Evolutionary conservation across 2,113 vertebrate species (phyloP), one percentile per base, ranked within the genome.

Genomic region (Oxygymnocypris stewartii): DNA sequence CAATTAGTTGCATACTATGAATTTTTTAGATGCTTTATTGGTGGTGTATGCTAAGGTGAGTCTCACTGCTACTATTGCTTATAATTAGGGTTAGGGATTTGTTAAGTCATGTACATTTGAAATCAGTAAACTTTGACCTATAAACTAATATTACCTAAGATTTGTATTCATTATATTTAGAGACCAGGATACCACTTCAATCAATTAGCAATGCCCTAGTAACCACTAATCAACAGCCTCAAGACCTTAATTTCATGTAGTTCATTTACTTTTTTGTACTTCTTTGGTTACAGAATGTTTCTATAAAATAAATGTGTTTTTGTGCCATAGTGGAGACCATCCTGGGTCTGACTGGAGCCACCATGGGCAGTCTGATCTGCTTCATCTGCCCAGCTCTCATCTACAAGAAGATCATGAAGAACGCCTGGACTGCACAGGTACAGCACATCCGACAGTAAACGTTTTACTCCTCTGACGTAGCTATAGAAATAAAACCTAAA

Each of bases 351-450:
- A 99, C 98, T 0, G 98, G 98, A 71, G 98, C 98, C 2, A 99
- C 97, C 0, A 99, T 97, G 97, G 98, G 98, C 49, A 99, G 97
- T 91, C 95, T 99, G 90, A 99, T 99, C 94, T 99, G 98, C 92
- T 99, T 99, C 90, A 96, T 99, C 91, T 99, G 98, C 91, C 98
- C 98, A 0, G 98, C 98, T 87, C 96, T 99, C 84, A 99, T 99
- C 94, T 97, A 97, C 93, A 97, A 90, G 92, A 98, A 97, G 91
- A 96, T 97, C 92, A 97, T 99, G 93, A 98, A 96, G 94, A 97
- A 93, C 28, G 90, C 94, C 0, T 87, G 98, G 65, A 92, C 95
- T 20, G 95, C 98, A 85, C 97, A 98, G 97, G 98, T 98, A 76
- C 8, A 40, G 73, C 71, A 87, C 81, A 80, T 35, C 2, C 42